These are phyloP conservation scores for Anastatus disparis DNA, from an alignment of 1,140 invertebrate genomes.

Conservation along the genomic window DNA sequence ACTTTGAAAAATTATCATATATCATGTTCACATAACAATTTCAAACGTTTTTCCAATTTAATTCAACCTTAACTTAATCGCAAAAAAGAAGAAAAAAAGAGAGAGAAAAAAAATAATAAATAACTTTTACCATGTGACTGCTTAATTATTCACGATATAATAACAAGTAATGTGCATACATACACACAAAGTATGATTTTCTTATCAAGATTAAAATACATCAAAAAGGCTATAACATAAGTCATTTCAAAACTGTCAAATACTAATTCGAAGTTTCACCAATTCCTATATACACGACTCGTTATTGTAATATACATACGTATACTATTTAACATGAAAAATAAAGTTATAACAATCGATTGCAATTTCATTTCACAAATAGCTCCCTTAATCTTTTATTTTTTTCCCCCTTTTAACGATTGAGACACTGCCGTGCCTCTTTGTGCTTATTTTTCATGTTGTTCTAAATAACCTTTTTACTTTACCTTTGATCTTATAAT, in stretches of 20 bases:
- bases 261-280: slow-evolving; percentile 8
- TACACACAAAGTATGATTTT: too few relatives aligned
- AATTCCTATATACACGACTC: not conserved
- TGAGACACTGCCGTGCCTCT: slow-evolving; percentile 11
- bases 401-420: too few relatives aligned
- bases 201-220: not conserved
- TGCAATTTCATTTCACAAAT: slow-evolving; percentile 12
- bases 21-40: too few relatives aligned
- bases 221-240: not conserved
- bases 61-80: too few relatives aligned
- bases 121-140: too few relatives aligned
- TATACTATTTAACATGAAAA: not conserved
- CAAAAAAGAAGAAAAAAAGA: too few relatives aligned
- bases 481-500: slow-evolving; percentile 19
- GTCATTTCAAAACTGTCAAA: not conserved
- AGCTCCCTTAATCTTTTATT: not conserved
- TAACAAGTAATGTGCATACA: too few relatives aligned
- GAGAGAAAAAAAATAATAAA: too few relatives aligned
- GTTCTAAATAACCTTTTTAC: slow-evolving; percentile 3
- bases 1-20: too few relatives aligned
- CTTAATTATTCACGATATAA: too few relatives aligned
- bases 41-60: too few relatives aligned
- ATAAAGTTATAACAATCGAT: slow-evolving; percentile 7
- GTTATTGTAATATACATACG: too few relatives aligned
- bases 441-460: not conserved